Conservation (phyloP, 2,888 invertebrate species). For the Cantharis nigra region DNA sequence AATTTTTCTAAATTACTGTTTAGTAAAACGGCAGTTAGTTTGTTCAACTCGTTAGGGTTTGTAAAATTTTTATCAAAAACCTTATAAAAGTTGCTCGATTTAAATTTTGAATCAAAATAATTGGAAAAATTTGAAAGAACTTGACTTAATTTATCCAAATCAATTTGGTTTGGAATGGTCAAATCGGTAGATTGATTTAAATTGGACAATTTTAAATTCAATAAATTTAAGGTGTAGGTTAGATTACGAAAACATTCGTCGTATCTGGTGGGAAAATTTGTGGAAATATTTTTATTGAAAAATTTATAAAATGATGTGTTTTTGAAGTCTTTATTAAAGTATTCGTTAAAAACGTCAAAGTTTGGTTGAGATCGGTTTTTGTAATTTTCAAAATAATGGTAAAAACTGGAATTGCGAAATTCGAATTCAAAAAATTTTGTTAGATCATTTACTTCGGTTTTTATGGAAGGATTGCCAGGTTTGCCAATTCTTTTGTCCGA, state of each 20-base stretch:
- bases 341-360: background rate
- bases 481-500: background rate
- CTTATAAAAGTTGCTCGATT: background rate
- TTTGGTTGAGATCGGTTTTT: background rate
- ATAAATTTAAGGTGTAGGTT: background rate
- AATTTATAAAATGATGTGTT: background rate
- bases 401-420: background rate
- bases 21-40: background rate
- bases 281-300: background rate
- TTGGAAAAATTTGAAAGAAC: background rate
- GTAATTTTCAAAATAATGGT: background rate
- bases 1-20: background rate
- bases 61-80: background rate
- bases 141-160: background rate
- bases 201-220: background rate
- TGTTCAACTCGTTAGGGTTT: background rate
- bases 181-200: background rate
- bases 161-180: background rate
- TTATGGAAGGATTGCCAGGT: background rate
- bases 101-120: background rate
- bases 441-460: background rate
- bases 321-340: background rate
- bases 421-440: background rate
- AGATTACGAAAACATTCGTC: background rate
- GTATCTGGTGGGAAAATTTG: background rate